Conservation (phyloP, 2,888 invertebrate genomes). For the Drosophila niveifrons region DNA sequence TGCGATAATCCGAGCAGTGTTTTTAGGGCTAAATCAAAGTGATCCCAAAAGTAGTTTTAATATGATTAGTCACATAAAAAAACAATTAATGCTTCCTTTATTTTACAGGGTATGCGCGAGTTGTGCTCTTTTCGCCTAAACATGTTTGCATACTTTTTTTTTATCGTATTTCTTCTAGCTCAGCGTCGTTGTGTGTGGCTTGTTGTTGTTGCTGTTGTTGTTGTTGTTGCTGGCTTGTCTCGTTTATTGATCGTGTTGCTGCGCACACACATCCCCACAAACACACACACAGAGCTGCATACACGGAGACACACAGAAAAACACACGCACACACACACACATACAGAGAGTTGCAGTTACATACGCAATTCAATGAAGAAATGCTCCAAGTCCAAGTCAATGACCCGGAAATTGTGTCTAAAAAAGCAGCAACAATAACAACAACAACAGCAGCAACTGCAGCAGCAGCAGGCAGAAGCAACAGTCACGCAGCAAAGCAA, state of each 20-base stretch:
- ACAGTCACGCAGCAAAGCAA: slow-evolving; percentile 64
- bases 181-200: slow-evolving; percentile 75
- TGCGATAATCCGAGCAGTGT: no score
- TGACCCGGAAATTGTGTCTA: slow-evolving; percentile 86
- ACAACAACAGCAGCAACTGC: slow-evolving; percentile 55
- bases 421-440: slow-evolving; percentile 77
- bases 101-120: slow-evolving; percentile 12
- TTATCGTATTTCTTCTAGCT: slow-evolving; percentile 80
- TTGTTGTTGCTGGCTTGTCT: slow-evolving; percentile 69
- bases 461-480: slow-evolving; percentile 53
- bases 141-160: slow-evolving; percentile 41
- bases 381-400: slow-evolving; percentile 84
- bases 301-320: slow-evolving; percentile 24
- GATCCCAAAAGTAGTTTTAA: no score
- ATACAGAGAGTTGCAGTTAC: slow-evolving; percentile 75
- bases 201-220: slow-evolving; percentile 45
- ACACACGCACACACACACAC: slow-evolving; percentile 26
- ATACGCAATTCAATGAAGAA: slow-evolving; percentile 83
- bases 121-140: neutral
- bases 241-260: slow-evolving; percentile 82
- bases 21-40: no score
- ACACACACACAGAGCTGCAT: slow-evolving; percentile 43
- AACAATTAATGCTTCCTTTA: no score
- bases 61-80: no score
- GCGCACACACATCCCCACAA: slow-evolving; percentile 64